phyloP scores from a whole-genome alignment of 2,888 invertebrate genomes.

The Rhyacophila evoluta region DNA sequence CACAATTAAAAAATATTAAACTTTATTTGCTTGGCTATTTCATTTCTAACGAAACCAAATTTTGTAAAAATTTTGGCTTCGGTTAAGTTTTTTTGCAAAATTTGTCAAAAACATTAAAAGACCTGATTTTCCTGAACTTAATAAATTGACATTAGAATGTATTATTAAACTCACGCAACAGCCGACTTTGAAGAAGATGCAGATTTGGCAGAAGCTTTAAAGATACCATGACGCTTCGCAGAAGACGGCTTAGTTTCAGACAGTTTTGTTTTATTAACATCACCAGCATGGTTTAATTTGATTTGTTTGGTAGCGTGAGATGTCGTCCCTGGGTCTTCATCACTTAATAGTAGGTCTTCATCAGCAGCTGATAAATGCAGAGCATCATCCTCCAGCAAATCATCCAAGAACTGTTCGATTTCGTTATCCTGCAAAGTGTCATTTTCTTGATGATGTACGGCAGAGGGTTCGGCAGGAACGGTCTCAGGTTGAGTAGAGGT shows the following conservation, averaged over 20 bases:
- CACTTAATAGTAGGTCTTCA: slow-evolving; percentile 57
- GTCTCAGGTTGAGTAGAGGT: not conserved
- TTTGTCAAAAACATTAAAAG: too few species aligned
- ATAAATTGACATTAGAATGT: too few species aligned
- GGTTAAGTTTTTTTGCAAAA: too few species aligned
- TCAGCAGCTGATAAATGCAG: slow-evolving; percentile 50
- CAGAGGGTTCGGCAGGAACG: not conserved
- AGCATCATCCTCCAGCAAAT: slow-evolving; percentile 51
- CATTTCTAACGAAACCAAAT: too few species aligned
- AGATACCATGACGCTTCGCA: not conserved
- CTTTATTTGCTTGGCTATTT: too few species aligned
- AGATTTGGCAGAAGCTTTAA: not conserved
- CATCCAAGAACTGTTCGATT: slow-evolving; percentile 33
- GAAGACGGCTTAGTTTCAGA: not conserved
- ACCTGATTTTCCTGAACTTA: too few species aligned
- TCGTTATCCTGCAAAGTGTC: not conserved
- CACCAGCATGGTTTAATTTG: not conserved
- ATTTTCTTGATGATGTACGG: too few species aligned
- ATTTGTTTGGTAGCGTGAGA: slow-evolving; percentile 30
- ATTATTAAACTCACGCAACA: not conserved
- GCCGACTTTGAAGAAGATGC: not conserved
- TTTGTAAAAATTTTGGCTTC: too few species aligned
- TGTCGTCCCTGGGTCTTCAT: slow-evolving; percentile 40
- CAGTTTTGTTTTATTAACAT: not conserved
- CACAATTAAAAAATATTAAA: too few species aligned